Evolutionary conservation across 1,140 invertebrate genomes (phyloP).

Genomic region (Oryctes rhinoceros): DNA sequence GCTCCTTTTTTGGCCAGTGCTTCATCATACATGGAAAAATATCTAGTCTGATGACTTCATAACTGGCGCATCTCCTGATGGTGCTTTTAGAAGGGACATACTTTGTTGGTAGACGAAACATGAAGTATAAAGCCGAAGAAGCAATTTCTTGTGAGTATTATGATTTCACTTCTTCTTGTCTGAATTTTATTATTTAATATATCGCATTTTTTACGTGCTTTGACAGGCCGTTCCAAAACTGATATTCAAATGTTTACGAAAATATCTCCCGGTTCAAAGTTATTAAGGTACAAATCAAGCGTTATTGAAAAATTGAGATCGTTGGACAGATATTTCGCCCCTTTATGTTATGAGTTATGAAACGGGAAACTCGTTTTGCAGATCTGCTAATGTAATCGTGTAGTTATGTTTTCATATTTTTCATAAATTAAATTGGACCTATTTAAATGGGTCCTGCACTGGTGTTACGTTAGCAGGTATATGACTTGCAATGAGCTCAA

Average conservation of each 20-base stretch:
- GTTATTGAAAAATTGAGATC: not conserved
- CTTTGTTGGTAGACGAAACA: too few species aligned
- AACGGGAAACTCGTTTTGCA: not conserved
- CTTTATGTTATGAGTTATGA: not conserved
- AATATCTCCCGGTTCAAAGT: not conserved
- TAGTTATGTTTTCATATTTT: not conserved
- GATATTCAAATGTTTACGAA: not conserved
- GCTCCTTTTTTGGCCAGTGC: too few species aligned
- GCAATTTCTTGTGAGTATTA: not conserved
- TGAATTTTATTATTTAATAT: not conserved
- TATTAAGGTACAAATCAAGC: not conserved
- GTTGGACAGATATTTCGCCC: not conserved
- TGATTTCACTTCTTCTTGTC: not conserved
- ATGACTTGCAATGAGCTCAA: not conserved
- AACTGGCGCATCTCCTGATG: too few species aligned
- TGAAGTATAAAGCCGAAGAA: too few species aligned
- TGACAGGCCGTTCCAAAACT: not conserved
- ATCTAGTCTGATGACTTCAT: too few species aligned
- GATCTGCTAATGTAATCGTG: not conserved
- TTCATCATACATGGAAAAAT: too few species aligned
- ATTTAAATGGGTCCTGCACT: not conserved
- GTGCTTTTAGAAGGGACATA: too few species aligned
- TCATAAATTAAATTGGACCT: not conserved
- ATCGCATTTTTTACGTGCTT: too few species aligned
- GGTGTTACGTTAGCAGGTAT: not conserved